These are phyloP conservation scores for Drosophila mauritiana DNA, from an alignment of 1,140 invertebrate genomes.

Conservation along the genomic window DNA sequence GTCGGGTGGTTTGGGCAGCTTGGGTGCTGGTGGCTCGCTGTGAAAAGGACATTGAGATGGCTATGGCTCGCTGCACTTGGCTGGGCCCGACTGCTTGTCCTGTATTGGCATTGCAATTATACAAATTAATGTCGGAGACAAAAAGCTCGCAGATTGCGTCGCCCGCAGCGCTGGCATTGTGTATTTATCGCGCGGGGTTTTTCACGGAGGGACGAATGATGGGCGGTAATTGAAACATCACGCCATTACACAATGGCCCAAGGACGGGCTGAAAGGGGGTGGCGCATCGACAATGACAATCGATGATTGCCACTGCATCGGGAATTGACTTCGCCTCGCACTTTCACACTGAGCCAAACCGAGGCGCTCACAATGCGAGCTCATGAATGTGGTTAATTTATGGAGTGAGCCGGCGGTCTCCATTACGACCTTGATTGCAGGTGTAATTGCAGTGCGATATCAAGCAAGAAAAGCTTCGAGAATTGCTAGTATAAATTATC, in stretches of 20 bases:
- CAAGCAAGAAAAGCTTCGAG: background rate
- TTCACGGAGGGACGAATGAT: background rate
- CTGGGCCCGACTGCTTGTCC: constrained; percentile 16
- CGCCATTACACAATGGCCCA: constrained; percentile 44
- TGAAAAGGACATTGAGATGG: constrained; percentile 16
- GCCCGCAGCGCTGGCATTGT: constrained; percentile 20
- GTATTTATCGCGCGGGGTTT: constrained; percentile 6
- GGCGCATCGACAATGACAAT: constrained; percentile 40
- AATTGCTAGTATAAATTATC: too few relatives aligned
- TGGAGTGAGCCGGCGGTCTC: background rate
- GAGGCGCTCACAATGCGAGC: background rate
- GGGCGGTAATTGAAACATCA: constrained; percentile 45
- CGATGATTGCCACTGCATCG: constrained; percentile 31
- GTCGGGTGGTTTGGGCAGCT: background rate
- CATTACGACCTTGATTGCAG: background rate
- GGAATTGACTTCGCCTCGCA: constrained; percentile 16
- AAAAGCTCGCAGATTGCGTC: constrained; percentile 59
- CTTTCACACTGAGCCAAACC: constrained; percentile 4
- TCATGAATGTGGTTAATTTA: background rate
- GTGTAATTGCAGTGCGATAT: background rate
- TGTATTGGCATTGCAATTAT: constrained; percentile 69
- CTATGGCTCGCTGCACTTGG: constrained; percentile 35
- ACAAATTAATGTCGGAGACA: constrained; percentile 70
- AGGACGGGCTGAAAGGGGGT: background rate
- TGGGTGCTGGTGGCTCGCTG: background rate